Base-by-base conservation (phyloP, 2,888 invertebrate genomes). In the Pemphredon lugubris region DNA sequence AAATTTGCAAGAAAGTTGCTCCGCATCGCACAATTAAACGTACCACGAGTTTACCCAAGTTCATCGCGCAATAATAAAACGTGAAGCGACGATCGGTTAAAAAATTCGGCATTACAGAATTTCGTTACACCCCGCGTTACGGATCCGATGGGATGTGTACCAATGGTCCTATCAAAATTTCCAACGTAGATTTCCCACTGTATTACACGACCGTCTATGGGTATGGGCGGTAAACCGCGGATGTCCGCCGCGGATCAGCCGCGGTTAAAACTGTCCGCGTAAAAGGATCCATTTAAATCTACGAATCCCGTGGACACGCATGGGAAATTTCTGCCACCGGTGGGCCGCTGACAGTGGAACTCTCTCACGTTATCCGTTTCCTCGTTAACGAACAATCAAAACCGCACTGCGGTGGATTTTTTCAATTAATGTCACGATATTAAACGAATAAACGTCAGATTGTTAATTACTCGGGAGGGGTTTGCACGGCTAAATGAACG, bases 221-320 rank as follows among this genome's bases (percentile, higher is more conserved):
- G 61, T 75, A 70, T 64, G 67, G 64, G 26, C 64, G 79, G 77
- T 75, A 59, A 77, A 77, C 79, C 79, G 67, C 79, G 75, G 66
- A 79, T 51, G 77, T 71, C 68, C 64, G 69, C 44, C 54, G 63
- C 59, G 76, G 77, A 76, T 79, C 76, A 75, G 64, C 44, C 63
- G 77, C 53, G 79, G 79, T 79, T 73, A 70, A 79, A 75, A 66
- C 59, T 67, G 73, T 66, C 75, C 73, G 67, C 77, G 75, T 73
- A 77, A 79, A 79, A 79, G 77, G 75, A 68, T 67, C 70, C 75
- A 79, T 79, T 79, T 79, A 75, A 77, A 79, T 75, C 64, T 66
- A 68, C 60, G 54, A 48, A 66, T 70, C 40, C 42, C 47, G 7
- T 26, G 61, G 54, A 40, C 73, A 73, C 58, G 57, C 59, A 48